Conservation (phyloP, 1,140 invertebrate species). For the Rhyzopertha dominica region DNA sequence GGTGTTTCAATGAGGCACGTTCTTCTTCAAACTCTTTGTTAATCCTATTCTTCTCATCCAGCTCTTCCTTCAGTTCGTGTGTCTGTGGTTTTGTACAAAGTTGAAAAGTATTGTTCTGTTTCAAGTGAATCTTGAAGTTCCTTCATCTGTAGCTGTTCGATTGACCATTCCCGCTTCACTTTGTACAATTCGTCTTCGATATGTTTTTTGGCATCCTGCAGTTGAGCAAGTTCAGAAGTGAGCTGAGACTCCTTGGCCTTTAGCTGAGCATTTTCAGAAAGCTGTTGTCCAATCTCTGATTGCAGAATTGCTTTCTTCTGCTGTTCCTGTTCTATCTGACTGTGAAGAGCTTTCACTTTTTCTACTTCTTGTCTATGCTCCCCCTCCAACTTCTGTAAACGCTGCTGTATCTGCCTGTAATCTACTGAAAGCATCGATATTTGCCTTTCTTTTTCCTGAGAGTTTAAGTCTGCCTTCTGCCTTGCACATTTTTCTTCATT, state of each 20-base stretch:
- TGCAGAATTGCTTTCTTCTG: conserved; percentile 69
- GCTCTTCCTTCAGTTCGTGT: conserved; percentile 80
- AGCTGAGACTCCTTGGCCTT: conserved; percentile 73
- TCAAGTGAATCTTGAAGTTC: conserved; percentile 92
- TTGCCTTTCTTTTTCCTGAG: conserved; percentile 88
- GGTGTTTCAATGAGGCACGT: conserved; percentile 74
- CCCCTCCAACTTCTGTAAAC: conserved; percentile 83
- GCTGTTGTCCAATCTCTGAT: conserved; percentile 65
- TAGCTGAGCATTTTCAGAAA: conserved; percentile 66
- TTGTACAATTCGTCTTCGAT: conserved; percentile 78
- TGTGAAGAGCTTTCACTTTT: conserved; percentile 75
- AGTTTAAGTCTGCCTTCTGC: conserved; percentile 75
- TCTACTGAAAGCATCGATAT: conserved; percentile 92
- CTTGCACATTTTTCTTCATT: conserved; percentile 83
- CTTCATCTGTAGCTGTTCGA: conserved; percentile 78
- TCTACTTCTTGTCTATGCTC: conserved; percentile 84
- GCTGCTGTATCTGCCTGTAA: conserved; percentile 84
- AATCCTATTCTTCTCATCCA: conserved; percentile 70
- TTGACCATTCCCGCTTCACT: conserved; percentile 62
- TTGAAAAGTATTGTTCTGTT: conserved; percentile 88
- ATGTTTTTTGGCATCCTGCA: conserved; percentile 65
- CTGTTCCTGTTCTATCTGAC: conserved; percentile 86
- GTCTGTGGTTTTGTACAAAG: conserved; percentile 91
- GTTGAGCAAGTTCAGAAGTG: conserved; percentile 61
- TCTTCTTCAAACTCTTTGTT: conserved; percentile 84